Evolutionary conservation across 1,140 invertebrate genomes (phyloP).

Genomic region (Pseudomyrmex dendroicus): DNA sequence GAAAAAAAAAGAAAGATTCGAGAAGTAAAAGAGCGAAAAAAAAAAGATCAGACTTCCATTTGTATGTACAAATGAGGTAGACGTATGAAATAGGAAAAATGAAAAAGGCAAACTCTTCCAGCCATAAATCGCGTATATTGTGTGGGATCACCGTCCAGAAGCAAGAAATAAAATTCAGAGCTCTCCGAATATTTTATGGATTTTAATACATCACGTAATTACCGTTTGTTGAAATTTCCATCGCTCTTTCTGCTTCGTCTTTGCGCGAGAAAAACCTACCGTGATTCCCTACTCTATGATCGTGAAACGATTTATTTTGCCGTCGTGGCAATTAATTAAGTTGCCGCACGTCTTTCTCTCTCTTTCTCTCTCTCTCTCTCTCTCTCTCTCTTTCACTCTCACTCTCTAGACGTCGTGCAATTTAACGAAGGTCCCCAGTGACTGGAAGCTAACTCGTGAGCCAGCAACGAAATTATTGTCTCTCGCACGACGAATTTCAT

Average conservation of each 20-base stretch:
- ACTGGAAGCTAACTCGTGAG: slow-evolving; percentile 42
- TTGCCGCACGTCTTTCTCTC: background rate
- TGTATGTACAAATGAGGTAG: slow-evolving; percentile 40
- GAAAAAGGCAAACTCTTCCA: slow-evolving; percentile 9
- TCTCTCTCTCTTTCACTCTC: too few species aligned
- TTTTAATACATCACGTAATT: slow-evolving; percentile 42
- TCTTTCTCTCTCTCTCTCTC: too few species aligned
- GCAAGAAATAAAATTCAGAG: slow-evolving; percentile 15
- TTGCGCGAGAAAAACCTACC: background rate
- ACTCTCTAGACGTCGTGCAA: slow-evolving; percentile 46
- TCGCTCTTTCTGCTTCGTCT: background rate
- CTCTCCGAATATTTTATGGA: background rate
- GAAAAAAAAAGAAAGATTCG: background rate
- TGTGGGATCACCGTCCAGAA: background rate
- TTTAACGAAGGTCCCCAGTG: slow-evolving; percentile 52
- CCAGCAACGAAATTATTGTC: slow-evolving; percentile 58
- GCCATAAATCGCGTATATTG: slow-evolving; percentile 40
- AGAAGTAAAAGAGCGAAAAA: slow-evolving; percentile 37
- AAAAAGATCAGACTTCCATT: slow-evolving; percentile 40
- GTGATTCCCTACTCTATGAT: slow-evolving; percentile 35
- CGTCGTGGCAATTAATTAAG: slow-evolving; percentile 50
- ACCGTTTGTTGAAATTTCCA: background rate
- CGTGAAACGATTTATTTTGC: slow-evolving; percentile 40
- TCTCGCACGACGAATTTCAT: slow-evolving; percentile 57
- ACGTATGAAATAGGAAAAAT: slow-evolving; percentile 3